A percentile compares a stretch with the other conserved stretches of the same genome.
Conservation (phyloP, 1,140 invertebrate species). For the Liolophura sinensis region DNA sequence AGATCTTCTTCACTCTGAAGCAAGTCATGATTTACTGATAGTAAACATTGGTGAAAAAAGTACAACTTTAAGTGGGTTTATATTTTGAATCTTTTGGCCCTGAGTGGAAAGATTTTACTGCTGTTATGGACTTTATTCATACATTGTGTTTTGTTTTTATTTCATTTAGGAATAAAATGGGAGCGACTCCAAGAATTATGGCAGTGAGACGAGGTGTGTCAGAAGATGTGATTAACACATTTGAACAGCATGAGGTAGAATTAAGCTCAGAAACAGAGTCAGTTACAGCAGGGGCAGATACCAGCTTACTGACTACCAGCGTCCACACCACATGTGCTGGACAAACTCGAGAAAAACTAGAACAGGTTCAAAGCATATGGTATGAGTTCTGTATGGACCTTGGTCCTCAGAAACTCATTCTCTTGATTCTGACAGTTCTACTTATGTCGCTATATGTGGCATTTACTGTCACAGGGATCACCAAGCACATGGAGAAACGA, state of each 20-base stretch:
- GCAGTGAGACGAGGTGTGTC: slow-evolving; percentile 25
- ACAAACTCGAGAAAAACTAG: not conserved
- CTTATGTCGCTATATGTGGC: slow-evolving; percentile 57
- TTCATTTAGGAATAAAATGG: slow-evolving; percentile 24
- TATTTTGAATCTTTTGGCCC: not conserved
- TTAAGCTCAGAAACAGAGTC: not conserved
- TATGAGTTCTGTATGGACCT: slow-evolving; percentile 25
- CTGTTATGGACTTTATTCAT: not conserved
- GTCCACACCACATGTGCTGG: not conserved
- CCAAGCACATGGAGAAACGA: too few species aligned
- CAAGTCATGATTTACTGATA: not conserved
- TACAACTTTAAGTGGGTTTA: not conserved
- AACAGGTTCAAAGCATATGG: slow-evolving; percentile 12
- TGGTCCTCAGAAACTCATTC: slow-evolving; percentile 27
- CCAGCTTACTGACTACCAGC: not conserved
- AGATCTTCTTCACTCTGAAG: not conserved
- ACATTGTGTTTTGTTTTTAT: not conserved
- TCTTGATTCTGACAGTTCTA: slow-evolving; percentile 63
- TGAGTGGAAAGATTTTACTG: not conserved
- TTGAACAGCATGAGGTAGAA: slow-evolving; percentile 12
- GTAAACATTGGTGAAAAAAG: not conserved
- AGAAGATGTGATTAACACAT: slow-evolving; percentile 10
- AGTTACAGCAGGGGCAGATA: not conserved
- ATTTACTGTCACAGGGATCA: slow-evolving; percentile 23
- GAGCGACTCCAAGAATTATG: slow-evolving; percentile 21